Base-by-base conservation (phyloP, 2,888 invertebrate genomes). In the Monochamus alternatus region DNA sequence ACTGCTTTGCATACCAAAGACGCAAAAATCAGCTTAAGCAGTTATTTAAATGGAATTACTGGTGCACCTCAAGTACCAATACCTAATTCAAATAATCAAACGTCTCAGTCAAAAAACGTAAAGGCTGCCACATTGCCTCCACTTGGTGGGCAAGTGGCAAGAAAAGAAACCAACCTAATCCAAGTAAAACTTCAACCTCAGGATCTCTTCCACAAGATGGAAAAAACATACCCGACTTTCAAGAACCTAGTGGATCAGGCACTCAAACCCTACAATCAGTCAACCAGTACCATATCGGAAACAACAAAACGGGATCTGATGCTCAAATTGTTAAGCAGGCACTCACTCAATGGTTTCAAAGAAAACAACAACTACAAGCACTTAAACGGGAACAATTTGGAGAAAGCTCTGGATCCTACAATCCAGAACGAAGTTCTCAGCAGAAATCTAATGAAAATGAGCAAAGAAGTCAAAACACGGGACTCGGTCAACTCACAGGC, bases 141-240 rank as follows among this genome's bases (percentile, higher is more conserved):
- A 75, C 83, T 83, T 85, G 85, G 84, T 82, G 84, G 82, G 85
- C 85, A 86, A 84, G 83, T 83, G 84, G 84, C 82, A 79, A 76
- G 74, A 64, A 82, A 78, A 79, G 77, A 81, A 80, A 70, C 78
- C 74, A 73, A 77, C 76, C 58, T 79, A 81, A 82, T 78, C 82
- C 83, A 83, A 83, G 82, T 83, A 79, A 73, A 77, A 66, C 74
- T 76, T 55, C 68, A 75, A 74, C 74, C 62, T 47, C 71, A 58
- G 68, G 68, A 59, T 52, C 63, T 73, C 62, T 78, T 66, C 58
- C 68, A 62, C 44, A 64, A 71, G 73, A 72, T 55, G 68, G 68
- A 65, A 65, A 43, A 55, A 65, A 64, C 67, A 69, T 77, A 65
- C 68, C 76, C 32, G 66, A 67, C 65, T 62, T 55, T 10, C 52